These are phyloP conservation scores for Otolemur garnettii DNA, from an alignment of 2,113 vertebrate genomes.

Conservation along the genomic window DNA sequence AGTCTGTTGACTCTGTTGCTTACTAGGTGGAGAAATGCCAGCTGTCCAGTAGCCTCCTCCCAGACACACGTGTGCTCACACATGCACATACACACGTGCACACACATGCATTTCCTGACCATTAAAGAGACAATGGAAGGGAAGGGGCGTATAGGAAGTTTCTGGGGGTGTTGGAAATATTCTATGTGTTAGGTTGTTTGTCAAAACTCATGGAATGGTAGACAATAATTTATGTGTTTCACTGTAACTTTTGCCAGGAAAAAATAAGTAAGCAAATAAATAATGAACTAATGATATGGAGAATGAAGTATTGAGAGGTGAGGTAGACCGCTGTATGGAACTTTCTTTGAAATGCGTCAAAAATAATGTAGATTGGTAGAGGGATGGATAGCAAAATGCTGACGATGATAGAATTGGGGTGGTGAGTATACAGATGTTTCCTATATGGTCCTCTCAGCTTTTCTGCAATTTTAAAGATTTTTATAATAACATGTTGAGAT, in stretches of 20 bases:
- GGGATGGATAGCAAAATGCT: neutral
- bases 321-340: neutral
- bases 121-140: neutral
- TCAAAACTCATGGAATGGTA: neutral
- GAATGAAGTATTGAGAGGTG: neutral
- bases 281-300: neutral
- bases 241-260: neutral
- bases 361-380: neutral
- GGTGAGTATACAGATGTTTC: neutral
- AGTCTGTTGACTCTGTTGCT: neutral
- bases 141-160: neutral
- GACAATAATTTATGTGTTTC: neutral
- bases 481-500: neutral
- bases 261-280: neutral
- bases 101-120: neutral
- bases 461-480: neutral
- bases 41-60: neutral
- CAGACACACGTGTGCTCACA: neutral
- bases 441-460: neutral
- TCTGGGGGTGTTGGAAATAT: neutral
- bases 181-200: neutral
- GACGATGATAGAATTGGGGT: neutral
- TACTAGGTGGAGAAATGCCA: neutral
- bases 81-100: fast-evolving
- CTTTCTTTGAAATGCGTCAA: neutral